Evolutionary conservation across 2,888 invertebrate species (phyloP).

Genomic region (Belgica antarctica): DNA sequence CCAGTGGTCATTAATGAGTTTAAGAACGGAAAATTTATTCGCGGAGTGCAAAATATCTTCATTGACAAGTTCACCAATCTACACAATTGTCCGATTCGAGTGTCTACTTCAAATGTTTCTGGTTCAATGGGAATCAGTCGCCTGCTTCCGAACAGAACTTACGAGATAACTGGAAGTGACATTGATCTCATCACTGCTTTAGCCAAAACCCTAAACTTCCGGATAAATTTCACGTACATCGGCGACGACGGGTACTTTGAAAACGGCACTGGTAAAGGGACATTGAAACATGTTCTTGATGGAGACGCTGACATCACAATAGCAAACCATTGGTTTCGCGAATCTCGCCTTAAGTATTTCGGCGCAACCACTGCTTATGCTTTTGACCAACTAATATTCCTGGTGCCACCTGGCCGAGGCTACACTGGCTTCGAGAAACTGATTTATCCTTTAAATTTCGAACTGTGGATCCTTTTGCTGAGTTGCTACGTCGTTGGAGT

Average conservation of each 20-base stretch:
- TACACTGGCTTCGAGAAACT: conserved; percentile 8
- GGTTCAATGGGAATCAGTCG: neutral
- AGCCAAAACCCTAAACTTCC: conserved; percentile 7
- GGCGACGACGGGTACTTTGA: conserved; percentile 1
- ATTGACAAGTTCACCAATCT: neutral
- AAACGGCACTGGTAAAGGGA: conserved; percentile 26
- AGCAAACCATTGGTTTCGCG: conserved; percentile 2
- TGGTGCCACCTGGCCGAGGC: conserved; percentile 2
- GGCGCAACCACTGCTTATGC: neutral
- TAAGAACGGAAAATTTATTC: neutral
- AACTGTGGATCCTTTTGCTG: neutral
- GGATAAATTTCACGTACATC: conserved; percentile 2
- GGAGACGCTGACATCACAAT: conserved; percentile 3
- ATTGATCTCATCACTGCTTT: conserved; percentile 4
- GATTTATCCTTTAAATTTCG: neutral
- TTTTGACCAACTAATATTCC: neutral
- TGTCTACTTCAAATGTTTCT: neutral
- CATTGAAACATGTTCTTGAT: neutral
- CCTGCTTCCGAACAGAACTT: neutral
- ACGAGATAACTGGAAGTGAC: neutral
- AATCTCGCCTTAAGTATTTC: conserved; percentile 11
- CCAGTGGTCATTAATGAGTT: conserved; percentile 20
- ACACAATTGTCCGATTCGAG: conserved; percentile 8
- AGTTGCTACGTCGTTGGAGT: neutral
- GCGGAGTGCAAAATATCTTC: neutral